Conservation (phyloP, 2,888 invertebrate genomes). For the Thereva nobilitata region DNA sequence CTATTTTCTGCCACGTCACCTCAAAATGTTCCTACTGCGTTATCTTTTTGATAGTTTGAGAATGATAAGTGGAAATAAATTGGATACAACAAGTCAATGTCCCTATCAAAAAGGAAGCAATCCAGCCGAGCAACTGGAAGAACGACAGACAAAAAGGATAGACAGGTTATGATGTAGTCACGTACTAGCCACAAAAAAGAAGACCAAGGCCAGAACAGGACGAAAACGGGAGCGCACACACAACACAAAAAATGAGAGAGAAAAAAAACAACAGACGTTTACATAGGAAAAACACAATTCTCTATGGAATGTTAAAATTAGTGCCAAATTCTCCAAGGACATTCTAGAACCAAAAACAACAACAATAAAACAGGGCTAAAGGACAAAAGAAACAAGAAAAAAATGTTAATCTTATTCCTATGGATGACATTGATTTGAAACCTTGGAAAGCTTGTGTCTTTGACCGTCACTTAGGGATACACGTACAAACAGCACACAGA, state of each 20-base stretch:
- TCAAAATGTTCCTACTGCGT: no score
- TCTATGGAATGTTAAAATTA: background rate
- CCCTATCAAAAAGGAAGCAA: no score
- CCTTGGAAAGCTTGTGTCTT: background rate
- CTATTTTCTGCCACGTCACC: no score
- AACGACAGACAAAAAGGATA: background rate
- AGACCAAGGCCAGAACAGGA: no score
- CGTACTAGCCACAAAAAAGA: conserved; percentile 1
- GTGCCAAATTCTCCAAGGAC: conserved; percentile 4
- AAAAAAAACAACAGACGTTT: background rate
- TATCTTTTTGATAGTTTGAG: no score
- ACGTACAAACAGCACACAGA: no score
- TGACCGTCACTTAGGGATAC: background rate
- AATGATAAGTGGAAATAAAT: no score
- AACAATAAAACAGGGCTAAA: background rate
- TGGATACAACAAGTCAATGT: no score
- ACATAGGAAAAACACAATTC: background rate
- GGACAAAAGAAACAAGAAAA: background rate
- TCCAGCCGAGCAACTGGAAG: no score
- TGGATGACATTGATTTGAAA: conserved; percentile 12
- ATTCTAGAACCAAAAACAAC: background rate
- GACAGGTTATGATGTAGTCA: conserved; percentile 11
- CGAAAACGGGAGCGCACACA: background rate
- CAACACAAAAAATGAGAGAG: background rate
- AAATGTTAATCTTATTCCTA: conserved; percentile 6